Percentiles rank a stretch among this genome's conserved stretches.
Evolutionary conservation across 2,113 vertebrate species (phyloP).

Genomic region (Regulus satrapa): DNA sequence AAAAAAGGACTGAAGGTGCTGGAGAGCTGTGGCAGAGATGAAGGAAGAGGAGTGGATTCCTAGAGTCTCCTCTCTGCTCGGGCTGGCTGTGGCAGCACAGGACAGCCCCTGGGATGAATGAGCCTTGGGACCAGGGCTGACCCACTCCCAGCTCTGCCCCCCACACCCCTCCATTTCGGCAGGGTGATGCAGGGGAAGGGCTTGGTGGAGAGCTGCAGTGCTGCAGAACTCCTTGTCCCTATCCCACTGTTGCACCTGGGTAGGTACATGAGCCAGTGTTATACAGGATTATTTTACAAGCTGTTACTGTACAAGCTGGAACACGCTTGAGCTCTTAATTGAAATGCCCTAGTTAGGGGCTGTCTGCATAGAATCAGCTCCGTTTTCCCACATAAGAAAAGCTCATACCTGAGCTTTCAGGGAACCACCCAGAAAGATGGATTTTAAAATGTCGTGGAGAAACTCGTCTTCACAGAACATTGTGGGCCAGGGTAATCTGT

Average conservation of each 20-base stretch:
- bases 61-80: fast-evolving
- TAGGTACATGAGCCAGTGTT: fast-evolving
- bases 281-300: neutral
- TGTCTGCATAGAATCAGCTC: neutral
- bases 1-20: fast-evolving
- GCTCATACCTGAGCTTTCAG: neutral
- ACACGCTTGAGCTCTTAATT: neutral
- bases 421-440: neutral
- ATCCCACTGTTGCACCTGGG: fast-evolving
- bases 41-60: neutral
- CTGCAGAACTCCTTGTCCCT: neutral
- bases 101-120: neutral
- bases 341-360: neutral
- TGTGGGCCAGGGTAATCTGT: neutral
- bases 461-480: neutral
- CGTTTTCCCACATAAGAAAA: neutral
- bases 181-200: neutral
- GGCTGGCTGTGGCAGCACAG: neutral
- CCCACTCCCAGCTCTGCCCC: neutral
- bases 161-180: fast-evolving
- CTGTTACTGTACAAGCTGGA: neutral
- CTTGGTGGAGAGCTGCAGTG: fast-evolving
- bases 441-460: neutral
- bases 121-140: too few species aligned
- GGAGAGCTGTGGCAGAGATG: neutral